phyloP scores from a whole-genome alignment of 2,797 vertebrate genomes.

The Lepilemur ruficaudatus region DNA sequence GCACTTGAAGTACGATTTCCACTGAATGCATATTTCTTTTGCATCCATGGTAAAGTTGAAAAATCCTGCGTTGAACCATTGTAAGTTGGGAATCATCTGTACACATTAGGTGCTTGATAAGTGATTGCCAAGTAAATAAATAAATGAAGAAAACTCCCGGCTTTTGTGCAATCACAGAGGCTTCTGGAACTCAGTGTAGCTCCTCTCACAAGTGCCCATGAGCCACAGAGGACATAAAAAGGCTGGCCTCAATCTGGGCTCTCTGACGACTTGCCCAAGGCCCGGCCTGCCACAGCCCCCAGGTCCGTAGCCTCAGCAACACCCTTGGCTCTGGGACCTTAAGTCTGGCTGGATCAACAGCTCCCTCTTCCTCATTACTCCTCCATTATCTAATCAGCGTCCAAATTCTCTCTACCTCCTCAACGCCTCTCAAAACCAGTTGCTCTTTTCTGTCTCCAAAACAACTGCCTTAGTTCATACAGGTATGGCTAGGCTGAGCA shows the following conservation, averaged over 20 bases:
- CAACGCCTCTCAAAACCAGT: background rate
- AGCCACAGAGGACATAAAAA: background rate
- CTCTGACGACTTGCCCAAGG: background rate
- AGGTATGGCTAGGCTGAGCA: background rate
- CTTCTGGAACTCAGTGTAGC: background rate
- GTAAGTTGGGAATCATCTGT: background rate
- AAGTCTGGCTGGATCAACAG: background rate
- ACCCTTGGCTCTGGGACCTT: background rate
- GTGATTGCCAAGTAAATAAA: background rate
- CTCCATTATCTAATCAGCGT: background rate
- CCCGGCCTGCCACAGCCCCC: no score
- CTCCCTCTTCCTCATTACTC: background rate
- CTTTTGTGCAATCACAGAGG: background rate
- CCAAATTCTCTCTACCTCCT: no score
- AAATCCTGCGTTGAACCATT: background rate
- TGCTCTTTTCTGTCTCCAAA: background rate
- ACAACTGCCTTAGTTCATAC: background rate
- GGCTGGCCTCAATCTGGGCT: background rate
- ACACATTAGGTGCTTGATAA: background rate
- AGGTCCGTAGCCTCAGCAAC: background rate
- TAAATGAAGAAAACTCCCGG: background rate
- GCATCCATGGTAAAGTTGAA: background rate
- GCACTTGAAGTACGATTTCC: background rate
- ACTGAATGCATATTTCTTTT: background rate
- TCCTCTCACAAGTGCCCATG: background rate